These are phyloP conservation scores for Galeruca laticollis DNA, from an alignment of 2,888 invertebrate genomes.

Conservation along the genomic window DNA sequence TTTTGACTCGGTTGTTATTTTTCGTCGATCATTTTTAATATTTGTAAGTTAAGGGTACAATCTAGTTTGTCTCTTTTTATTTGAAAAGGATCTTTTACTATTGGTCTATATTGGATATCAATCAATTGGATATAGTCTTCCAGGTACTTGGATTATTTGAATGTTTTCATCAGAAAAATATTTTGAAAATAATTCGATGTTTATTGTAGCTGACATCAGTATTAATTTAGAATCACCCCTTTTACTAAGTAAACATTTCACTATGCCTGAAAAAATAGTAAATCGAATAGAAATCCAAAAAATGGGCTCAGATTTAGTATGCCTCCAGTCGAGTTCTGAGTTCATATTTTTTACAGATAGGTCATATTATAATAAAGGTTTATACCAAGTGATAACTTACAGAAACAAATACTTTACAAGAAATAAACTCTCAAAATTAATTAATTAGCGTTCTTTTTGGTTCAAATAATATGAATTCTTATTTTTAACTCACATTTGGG, in stretches of 20 bases:
- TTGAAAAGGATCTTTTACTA: conserved; percentile 71
- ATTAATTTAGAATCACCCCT: conserved; percentile 87
- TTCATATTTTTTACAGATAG: too few species aligned
- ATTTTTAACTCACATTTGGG: too few species aligned
- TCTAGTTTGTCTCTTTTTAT: conserved; percentile 83
- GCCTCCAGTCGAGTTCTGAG: too few species aligned
- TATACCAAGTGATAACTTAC: too few species aligned
- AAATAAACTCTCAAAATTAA: too few species aligned
- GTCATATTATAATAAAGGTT: too few species aligned
- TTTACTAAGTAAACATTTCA: conserved; percentile 90
- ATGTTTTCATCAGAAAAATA: conserved; percentile 89
- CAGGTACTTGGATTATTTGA: conserved; percentile 79
- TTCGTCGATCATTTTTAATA: conserved; percentile 91
- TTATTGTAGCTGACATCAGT: conserved; percentile 99
- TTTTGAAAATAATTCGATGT: conserved; percentile 90
- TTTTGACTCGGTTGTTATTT: conserved; percentile 77
- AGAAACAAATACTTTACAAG: too few species aligned
- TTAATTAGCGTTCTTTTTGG: too few species aligned
- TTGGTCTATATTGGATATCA: conserved; percentile 88
- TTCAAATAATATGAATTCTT: too few species aligned
- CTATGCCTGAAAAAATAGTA: conserved; percentile 77
- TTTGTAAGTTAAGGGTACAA: conserved; percentile 91
- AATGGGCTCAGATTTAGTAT: too few species aligned
- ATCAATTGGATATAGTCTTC: conserved; percentile 93
- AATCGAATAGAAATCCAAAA: not conserved